Percentiles rank a stretch among this genome's conserved stretches.
phyloP scores from a whole-genome alignment of 1,140 invertebrate genomes.

The Drosophila malerkotliana region DNA sequence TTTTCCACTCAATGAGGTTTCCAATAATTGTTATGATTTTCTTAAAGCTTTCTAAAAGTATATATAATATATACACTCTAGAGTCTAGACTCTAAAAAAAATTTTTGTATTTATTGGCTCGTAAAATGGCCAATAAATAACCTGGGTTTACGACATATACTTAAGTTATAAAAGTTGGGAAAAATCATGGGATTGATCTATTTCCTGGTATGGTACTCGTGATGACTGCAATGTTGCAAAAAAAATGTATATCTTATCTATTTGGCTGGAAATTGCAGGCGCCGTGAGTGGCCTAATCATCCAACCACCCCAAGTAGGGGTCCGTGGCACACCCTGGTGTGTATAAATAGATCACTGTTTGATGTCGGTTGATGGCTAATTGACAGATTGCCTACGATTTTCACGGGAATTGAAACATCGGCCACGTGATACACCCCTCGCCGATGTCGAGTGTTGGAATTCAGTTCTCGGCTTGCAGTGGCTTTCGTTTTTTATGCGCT shows the following conservation, averaged over 20 bases:
- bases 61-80: no score
- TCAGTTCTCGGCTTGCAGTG: conserved; percentile 48
- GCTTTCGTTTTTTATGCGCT: conserved; percentile 9
- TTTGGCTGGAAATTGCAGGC: conserved; percentile 29
- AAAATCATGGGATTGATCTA: conserved; percentile 5
- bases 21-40: background rate
- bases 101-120: conserved; percentile 1
- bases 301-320: background rate
- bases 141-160: conserved; percentile 4
- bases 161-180: background rate
- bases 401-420: conserved; percentile 39
- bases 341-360: conserved; percentile 21
- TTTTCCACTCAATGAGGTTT: background rate
- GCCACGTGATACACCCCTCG: conserved; percentile 25
- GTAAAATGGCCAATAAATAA: conserved; percentile 12
- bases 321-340: background rate
- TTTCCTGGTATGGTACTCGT: conserved; percentile 10
- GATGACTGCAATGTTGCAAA: background rate
- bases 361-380: conserved; percentile 18
- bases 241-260: conserved; percentile 15
- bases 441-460: conserved; percentile 18
- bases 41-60: background rate
- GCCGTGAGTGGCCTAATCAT: conserved; percentile 7
- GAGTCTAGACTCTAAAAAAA: no score
- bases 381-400: conserved; percentile 42